These are phyloP conservation scores for Anthonomus grandis DNA, from an alignment of 1,140 invertebrate genomes.

Conservation along the genomic window DNA sequence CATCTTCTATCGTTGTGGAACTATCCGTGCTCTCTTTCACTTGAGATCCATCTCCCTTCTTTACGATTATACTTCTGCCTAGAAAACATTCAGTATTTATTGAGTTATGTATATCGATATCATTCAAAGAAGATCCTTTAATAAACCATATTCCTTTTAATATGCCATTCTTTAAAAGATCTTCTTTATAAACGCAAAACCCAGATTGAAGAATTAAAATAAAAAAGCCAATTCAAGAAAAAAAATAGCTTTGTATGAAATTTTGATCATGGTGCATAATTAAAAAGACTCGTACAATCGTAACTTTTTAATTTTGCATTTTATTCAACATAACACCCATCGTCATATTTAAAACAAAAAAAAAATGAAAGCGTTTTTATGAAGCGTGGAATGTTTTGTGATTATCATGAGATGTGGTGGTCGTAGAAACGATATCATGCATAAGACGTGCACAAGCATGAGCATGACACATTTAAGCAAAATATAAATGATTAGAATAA, in stretches of 20 bases:
- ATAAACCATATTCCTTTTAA: no score
- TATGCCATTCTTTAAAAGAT: no score
- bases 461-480: constrained; percentile 18
- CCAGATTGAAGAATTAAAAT: background rate
- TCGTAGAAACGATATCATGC: constrained; percentile 5
- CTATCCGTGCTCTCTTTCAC: constrained; percentile 93
- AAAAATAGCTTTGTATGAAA: background rate
- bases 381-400: constrained; percentile 22
- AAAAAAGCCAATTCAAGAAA: background rate
- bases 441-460: constrained; percentile 9
- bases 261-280: background rate
- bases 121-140: background rate
- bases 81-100: constrained; percentile 38
- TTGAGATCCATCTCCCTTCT: constrained; percentile 91
- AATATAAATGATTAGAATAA: constrained; percentile 11
- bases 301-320: background rate
- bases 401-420: constrained; percentile 22
- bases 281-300: background rate
- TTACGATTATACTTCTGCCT: constrained; percentile 85
- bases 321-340: background rate
- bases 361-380: constrained; percentile 18
- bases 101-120: background rate
- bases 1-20: constrained; percentile 88
- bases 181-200: no score
- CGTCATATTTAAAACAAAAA: constrained; percentile 8